Percentiles rank a stretch among this genome's conserved stretches.
phyloP scores from a whole-genome alignment of 2,888 invertebrate genomes.

The Nomada goodeniana region DNA sequence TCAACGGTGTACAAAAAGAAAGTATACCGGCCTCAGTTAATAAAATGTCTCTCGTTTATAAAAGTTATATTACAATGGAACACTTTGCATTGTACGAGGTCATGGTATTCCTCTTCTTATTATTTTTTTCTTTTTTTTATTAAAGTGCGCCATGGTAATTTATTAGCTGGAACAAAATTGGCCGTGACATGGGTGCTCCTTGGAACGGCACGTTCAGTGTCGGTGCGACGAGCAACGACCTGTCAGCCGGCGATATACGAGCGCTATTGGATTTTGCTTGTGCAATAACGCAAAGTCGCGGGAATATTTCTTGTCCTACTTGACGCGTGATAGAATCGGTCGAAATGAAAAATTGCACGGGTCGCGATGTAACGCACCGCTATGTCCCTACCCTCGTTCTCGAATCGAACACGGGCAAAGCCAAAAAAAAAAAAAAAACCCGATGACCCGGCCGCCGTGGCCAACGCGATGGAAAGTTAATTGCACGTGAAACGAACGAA shows the following conservation, averaged over 20 bases:
- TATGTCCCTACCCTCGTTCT: background rate
- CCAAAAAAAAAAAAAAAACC: constrained; percentile 16
- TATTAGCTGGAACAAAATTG: constrained; percentile 46
- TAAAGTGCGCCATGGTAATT: constrained; percentile 29
- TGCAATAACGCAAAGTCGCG: constrained; percentile 58
- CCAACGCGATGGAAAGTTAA: constrained; percentile 41
- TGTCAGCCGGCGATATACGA: constrained; percentile 56
- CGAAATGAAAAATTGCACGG: constrained; percentile 48
- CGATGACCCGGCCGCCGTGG: background rate
- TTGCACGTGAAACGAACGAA: constrained; percentile 34
- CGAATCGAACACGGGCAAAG: background rate
- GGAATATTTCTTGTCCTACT: constrained; percentile 51
- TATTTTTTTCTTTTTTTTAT: background rate
- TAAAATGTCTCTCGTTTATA: too few species aligned
- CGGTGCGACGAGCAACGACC: constrained; percentile 21
- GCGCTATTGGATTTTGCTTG: constrained; percentile 55
- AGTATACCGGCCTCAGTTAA: too few species aligned
- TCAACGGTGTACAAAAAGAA: too few species aligned
- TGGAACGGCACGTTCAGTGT: constrained; percentile 36
- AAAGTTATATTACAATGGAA: background rate
- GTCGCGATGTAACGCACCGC: constrained; percentile 24
- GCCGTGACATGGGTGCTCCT: background rate
- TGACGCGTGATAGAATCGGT: constrained; percentile 53
- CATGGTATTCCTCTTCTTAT: background rate
- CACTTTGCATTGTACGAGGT: background rate